Base-by-base conservation (phyloP, 1,140 invertebrate genomes). In the Heliothis virescens region DNA sequence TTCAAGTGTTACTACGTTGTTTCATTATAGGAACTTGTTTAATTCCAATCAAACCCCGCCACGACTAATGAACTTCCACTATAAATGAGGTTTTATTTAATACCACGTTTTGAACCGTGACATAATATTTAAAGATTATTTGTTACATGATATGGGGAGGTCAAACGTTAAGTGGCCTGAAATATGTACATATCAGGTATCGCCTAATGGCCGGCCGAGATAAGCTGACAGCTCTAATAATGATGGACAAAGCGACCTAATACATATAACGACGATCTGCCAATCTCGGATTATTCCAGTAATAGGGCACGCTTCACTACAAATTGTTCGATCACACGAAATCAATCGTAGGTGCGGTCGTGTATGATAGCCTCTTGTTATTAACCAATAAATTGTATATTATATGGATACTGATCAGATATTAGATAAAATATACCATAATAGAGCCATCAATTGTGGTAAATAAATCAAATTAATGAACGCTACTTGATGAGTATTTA, bases 191-290 rank as follows among this genome's bases (percentile, higher is more conserved):
- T 65, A 60, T 81, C 71, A 79, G 76, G 76, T 83, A 76, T 77
- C 72, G 16, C 3, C 69, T 83, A 83, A 83, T 83, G 82, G 76
- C 57, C 41, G 78, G 15, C n/a, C 16, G 52, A 77, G 77, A 82
- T 82, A 79, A 82, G 63, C 73, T 65, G 72, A 69, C 57, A 74
- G 57, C 72, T 26, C 52, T 57, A 79, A 79, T 69, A 79, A 69
- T 75, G 57, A 57, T 34, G 41, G 52, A 75, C 53, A 71, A 71
- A 71, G 48, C 71, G 34, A 41, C 26, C 34, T 73, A 73, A 73
- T 73, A 73, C 18, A 73, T 41, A 57, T 69, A 26, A 29, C 57
- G 48, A n/a, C 69, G 5, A 73, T 73, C 29, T 59, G 9, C 29
- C 53, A 41, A 57, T 73, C 71, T 57, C 15, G 9, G 71, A 73